These are phyloP conservation scores for Rhopilema esculentum DNA, from an alignment of 30 jellyfish, hydroid and myxozoan genomes.

Conservation along the genomic window DNA sequence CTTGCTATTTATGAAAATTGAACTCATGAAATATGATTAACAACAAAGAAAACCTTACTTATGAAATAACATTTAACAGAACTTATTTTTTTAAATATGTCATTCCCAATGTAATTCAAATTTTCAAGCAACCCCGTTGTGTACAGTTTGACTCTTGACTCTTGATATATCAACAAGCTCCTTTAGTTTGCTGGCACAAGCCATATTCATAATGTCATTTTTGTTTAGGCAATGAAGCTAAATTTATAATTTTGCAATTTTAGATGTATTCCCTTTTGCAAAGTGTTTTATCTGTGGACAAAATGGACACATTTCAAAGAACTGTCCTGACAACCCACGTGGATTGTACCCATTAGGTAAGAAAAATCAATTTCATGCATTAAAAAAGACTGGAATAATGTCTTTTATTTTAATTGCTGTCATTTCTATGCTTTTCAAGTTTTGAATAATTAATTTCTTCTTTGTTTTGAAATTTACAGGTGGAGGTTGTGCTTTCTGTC, in stretches of 20 bases:
- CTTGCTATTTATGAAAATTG: too few relatives aligned
- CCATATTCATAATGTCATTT: background rate
- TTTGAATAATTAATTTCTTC: background rate
- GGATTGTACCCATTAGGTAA: slow-evolving; percentile 95
- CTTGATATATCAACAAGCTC: too few relatives aligned
- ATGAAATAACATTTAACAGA: too few relatives aligned
- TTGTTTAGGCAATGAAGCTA: background rate
- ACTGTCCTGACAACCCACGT: slow-evolving; percentile 95
- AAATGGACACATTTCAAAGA: slow-evolving; percentile 89
- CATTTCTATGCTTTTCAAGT: background rate
- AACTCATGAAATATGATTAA: too few relatives aligned
- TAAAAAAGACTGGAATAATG: background rate
- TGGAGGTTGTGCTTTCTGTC: slow-evolving; percentile 96
- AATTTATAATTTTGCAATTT: too few relatives aligned
- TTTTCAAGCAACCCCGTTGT: too few relatives aligned
- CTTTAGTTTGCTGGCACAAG: too few relatives aligned
- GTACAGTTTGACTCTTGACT: too few relatives aligned
- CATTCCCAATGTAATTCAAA: too few relatives aligned
- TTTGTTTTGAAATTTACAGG: slow-evolving; percentile 50
- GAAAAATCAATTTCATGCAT: background rate
- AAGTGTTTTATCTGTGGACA: slow-evolving; percentile 87
- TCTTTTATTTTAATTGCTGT: background rate
- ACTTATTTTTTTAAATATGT: too few relatives aligned
- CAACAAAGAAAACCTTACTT: too few relatives aligned
- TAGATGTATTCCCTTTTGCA: slow-evolving; percentile 89